Conservation (phyloP, 2,888 invertebrate genomes). For the Caenorhabditis sp. region DNA sequence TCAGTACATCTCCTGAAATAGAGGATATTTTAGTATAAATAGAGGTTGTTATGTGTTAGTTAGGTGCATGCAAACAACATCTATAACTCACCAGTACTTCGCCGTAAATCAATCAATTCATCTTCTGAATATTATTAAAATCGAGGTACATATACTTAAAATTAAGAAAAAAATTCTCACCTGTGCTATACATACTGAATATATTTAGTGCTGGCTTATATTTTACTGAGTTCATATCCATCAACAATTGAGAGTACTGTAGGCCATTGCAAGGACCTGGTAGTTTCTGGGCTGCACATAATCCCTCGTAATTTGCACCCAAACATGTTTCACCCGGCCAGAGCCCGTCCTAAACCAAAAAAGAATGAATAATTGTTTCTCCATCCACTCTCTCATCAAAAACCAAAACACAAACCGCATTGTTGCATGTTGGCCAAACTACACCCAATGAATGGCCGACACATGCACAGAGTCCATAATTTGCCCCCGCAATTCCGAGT, state of each 20-base stretch:
- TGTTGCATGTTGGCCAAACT: constrained; percentile 48
- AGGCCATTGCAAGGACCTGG: constrained; percentile 32
- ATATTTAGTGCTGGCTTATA: constrained; percentile 33
- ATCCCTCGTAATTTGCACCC: constrained; percentile 17
- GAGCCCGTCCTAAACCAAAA: constrained; percentile 45
- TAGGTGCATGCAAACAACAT: constrained; percentile 5
- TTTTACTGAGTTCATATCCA: constrained; percentile 28
- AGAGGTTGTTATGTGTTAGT: background rate
- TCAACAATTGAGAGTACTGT: constrained; percentile 41
- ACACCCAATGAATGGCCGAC: constrained; percentile 34
- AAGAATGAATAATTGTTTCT: background rate
- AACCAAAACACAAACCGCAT: constrained; percentile 3
- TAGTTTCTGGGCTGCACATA: constrained; percentile 33
- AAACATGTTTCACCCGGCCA: constrained; percentile 46
- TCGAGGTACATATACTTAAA: background rate
- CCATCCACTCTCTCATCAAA: background rate
- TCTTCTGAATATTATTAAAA: constrained; percentile 28
- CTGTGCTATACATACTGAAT: constrained; percentile 49
- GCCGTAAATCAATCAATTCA: constrained; percentile 36
- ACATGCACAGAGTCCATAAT: constrained; percentile 59
- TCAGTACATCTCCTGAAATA: constrained; percentile 48
- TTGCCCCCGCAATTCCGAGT: constrained; percentile 58
- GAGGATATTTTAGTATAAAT: background rate
- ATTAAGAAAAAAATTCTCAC: constrained; percentile 4
- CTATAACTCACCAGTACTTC: constrained; percentile 27